These are phyloP conservation scores for Reticulitermes speratus DNA, from an alignment of 1,140 invertebrate species.

Conservation along the genomic window DNA sequence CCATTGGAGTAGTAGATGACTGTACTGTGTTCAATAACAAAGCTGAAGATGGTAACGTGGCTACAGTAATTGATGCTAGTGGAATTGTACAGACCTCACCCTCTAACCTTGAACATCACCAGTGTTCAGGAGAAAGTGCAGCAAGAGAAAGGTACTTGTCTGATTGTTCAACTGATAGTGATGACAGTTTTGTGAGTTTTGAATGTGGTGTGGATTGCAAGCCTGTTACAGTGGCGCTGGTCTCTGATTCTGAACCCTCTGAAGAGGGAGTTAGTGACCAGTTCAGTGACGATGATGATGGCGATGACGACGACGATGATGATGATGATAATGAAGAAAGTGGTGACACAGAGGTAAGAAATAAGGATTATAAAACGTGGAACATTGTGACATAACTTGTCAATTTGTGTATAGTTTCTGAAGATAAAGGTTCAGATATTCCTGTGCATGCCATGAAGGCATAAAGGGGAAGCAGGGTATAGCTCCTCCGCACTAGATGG, in stretches of 20 bases:
- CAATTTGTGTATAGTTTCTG: too few relatives aligned
- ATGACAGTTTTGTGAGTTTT: conserved; percentile 24
- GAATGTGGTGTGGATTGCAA: neutral
- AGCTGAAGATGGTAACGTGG: neutral
- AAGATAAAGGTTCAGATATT: too few relatives aligned
- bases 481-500: too few relatives aligned
- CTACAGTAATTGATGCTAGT: neutral
- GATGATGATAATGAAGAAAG: neutral
- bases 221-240: neutral
- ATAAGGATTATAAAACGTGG: neutral
- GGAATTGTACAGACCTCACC: neutral
- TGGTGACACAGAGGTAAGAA: neutral
- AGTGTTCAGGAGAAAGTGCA: neutral
- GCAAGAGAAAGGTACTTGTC: neutral
- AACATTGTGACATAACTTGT: too few relatives aligned
- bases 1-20: neutral
- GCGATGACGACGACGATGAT: neutral
- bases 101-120: neutral
- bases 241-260: neutral
- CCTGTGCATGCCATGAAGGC: too few relatives aligned
- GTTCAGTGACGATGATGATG: neutral
- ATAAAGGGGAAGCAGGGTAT: too few relatives aligned
- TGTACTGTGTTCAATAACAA: neutral
- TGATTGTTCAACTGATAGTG: conserved; percentile 25
- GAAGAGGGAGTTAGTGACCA: neutral